phyloP scores from a whole-genome alignment of 2,113 vertebrate genomes.

The Corynorhinus townsendii region DNA sequence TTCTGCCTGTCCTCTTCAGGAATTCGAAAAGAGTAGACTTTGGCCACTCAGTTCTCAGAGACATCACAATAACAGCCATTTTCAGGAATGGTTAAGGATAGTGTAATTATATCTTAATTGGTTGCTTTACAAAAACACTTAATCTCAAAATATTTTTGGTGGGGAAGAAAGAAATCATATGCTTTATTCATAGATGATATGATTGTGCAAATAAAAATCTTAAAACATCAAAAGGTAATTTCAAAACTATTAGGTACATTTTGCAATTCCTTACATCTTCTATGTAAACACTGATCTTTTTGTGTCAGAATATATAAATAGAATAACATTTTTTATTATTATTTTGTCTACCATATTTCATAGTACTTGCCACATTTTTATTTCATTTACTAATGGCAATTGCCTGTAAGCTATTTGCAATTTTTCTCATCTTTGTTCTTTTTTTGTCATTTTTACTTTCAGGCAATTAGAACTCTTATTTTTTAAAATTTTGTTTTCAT shows the following conservation, averaged over 20 bases:
- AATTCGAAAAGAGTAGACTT: not conserved
- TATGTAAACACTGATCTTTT: not conserved
- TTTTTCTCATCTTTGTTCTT: not conserved
- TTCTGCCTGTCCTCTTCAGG: not conserved
- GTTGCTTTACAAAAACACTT: not conserved
- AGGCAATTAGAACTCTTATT: not conserved
- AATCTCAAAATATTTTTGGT: not conserved
- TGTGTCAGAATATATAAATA: not conserved
- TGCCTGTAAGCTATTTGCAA: not conserved
- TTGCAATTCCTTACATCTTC: not conserved
- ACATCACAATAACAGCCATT: not conserved
- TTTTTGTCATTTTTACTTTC: not conserved
- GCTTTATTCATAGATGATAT: not conserved
- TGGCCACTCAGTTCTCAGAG: not conserved
- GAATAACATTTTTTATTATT: not conserved
- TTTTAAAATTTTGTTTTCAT: no score
- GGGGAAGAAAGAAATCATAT: not conserved
- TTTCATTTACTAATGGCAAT: not conserved
- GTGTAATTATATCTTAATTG: not conserved
- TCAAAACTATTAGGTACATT: not conserved
- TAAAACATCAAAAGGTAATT: not conserved
- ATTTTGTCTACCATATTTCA: not conserved
- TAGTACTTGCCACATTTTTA: not conserved
- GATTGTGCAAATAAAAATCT: not conserved
- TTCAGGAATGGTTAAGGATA: not conserved